A percentile compares a stretch with the other conserved stretches of the same genome.
These are phyloP conservation scores for Gopherus evgoodei DNA, from an alignment of 2,113 vertebrate species.

Conservation along the genomic window DNA sequence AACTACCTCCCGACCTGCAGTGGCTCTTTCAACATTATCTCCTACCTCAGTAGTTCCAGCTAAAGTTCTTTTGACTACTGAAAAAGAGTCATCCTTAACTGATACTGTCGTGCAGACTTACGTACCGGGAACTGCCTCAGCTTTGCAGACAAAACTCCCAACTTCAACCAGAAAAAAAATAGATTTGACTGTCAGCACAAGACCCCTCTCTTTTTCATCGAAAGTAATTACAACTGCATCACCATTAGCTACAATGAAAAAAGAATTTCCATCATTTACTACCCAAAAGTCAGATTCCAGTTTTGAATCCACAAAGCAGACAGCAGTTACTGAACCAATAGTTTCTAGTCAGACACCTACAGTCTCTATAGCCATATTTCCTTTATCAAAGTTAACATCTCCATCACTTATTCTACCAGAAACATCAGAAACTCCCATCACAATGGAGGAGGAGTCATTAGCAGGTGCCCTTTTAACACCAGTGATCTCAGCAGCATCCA, in stretches of 20 bases:
- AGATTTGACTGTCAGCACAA: not conserved
- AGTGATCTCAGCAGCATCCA: not conserved
- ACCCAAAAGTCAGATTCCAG: constrained; percentile 16
- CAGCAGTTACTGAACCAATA: not conserved
- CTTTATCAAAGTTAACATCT: not conserved
- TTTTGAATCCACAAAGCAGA: not conserved
- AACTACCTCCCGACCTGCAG: not conserved
- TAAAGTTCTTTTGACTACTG: constrained; percentile 7
- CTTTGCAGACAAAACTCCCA: not conserved
- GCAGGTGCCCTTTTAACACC: not conserved
- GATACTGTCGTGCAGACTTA: not conserved
- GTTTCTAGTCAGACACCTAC: not conserved
- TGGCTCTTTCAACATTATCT: not conserved
- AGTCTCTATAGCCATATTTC: not conserved
- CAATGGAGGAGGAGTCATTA: not conserved
- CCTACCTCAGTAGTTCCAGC: constrained; percentile 32
- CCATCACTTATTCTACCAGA: constrained; percentile 1
- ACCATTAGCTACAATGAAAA: not conserved
- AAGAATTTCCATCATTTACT: not conserved
- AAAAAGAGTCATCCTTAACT: constrained; percentile 23
- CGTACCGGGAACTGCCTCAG: not conserved
- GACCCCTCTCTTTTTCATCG: not conserved
- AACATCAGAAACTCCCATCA: not conserved
- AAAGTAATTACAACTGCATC: not conserved
- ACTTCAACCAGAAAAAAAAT: not conserved